Conservation (phyloP, 2,888 invertebrate species). For the Torymus texanus region DNA sequence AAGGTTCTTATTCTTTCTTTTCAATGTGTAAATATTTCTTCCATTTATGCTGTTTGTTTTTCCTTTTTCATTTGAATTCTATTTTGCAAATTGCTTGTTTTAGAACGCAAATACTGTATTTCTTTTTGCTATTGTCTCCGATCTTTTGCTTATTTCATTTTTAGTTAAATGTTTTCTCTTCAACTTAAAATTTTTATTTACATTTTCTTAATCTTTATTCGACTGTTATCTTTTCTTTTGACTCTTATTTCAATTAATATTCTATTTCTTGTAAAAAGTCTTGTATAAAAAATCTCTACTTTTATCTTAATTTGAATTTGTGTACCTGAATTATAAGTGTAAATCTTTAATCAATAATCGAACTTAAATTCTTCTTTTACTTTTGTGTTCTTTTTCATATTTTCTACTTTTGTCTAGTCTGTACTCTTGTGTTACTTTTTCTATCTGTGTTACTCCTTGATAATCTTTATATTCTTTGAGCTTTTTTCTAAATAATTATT, state of each 20-base stretch:
- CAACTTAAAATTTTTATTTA: too few species aligned
- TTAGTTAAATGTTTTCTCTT: not conserved
- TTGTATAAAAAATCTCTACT: not conserved
- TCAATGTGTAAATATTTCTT: not conserved
- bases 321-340: too few species aligned
- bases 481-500: not conserved
- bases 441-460: conserved; percentile 47
- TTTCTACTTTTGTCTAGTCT: conserved; percentile 56
- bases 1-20: not conserved
- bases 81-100: not conserved
- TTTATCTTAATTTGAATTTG: conserved; percentile 5
- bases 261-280: too few species aligned
- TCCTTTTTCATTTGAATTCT: conserved; percentile 3
- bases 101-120: not conserved
- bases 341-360: too few species aligned
- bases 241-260: too few species aligned
- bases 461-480: conserved; percentile 40
- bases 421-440: conserved; percentile 41
- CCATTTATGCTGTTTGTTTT: not conserved
- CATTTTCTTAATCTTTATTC: too few species aligned
- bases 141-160: conserved; percentile 20
- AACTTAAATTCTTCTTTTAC: not conserved
- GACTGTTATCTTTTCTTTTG: too few species aligned
- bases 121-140: conserved; percentile 37
- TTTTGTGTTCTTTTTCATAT: not conserved